Base-by-base conservation (phyloP, 2,888 invertebrate genomes). In the Cephus sareptanus region DNA sequence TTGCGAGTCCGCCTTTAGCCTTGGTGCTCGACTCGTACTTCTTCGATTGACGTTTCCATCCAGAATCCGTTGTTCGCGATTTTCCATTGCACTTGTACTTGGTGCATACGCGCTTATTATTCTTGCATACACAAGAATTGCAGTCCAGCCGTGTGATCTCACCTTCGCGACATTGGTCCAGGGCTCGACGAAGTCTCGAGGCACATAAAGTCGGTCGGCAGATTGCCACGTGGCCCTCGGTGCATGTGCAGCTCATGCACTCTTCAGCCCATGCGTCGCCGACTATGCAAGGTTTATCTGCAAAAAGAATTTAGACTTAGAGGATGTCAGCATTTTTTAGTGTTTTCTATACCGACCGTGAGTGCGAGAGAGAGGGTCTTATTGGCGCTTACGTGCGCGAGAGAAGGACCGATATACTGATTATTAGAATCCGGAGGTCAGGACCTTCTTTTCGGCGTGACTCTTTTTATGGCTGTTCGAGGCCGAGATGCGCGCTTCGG, bases 231-330 rank as follows among this genome's bases (percentile, higher is more conserved):
- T 75, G 75, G 73, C 76, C 77, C 74, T 80, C 79, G 11, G 77
- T 69, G 35, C 83, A 83, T 34, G 79, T 56, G 68, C 84, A 83
- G 71, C 83, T 82, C n/a, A 76, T 77, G 74, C 84, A 84, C n/a
- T 84, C 84, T 70, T 83, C 84, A 23, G 81, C 75, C 84, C 84
- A 84, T 23, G 81, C 82, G 68, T 84, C 84, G 31, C 83, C 82
- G 15, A 80, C 80, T 30, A 83, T 73, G 73, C 84, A 84, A 15
- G 82, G 81, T 34, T 76, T 76, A 69, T 78, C 84, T 84, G 76
- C 12, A 35, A 6, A 40, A 40, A 71, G n/a, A 15, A 40, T 40
- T 40, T 9, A 2, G 9, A 56, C 23, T 56, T 40, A 15, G 40
- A 15, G 40, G 15, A 35, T 12, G 35, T 56, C 56, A 6, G 13